Evolutionary conservation across 2,888 invertebrate species (phyloP), one percentile per base, ranked within the genome.

Genomic region (Leistus spinibarbis): DNA sequence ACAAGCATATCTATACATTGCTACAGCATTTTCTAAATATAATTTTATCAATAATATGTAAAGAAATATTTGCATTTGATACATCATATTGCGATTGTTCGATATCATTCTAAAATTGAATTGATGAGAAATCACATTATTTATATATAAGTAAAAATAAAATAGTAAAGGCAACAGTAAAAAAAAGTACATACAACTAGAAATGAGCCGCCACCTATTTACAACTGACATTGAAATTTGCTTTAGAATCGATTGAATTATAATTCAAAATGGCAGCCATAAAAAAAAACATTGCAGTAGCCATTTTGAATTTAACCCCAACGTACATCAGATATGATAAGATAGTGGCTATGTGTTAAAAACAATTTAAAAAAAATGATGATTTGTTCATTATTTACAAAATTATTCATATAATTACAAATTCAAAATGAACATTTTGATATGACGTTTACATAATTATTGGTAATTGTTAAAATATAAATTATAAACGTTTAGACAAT

Each of bases 51-150:
- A 27, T 57, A 65, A 60, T 60, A 65, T 66, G 57, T 72, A 65
- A 66, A 66, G 72, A 72, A 66, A 72, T 72, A 72, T 72, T 72
- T 72, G 65, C 57, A 72, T 60, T 56, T 72, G 54, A 65, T 71
- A 40, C 40, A 40, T 57, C 54, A 72, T 72, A 72, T 72, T 72
- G 72, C 72, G 65, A 72, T 54, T 72, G 65, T 72, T 72, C 72
- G 72, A 71, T 72, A 72, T 72, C 53, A 65, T 64, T 72, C 60
- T 19, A 60, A 60, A 40, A 10, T 17, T 10, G 60, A 60, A 60
- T 19, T 57, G 57, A 19, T 60, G 60, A 40, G 40, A 60, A 60
- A 60, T 60, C 60, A 60, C 60, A 60, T 20, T 60, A 20, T 22
- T 9, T 19, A 60, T 60, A 16, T 54, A 19, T 60, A 19, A 20